phyloP scores from a whole-genome alignment of 2,888 invertebrate species.

The Crossocerus cetratus region DNA sequence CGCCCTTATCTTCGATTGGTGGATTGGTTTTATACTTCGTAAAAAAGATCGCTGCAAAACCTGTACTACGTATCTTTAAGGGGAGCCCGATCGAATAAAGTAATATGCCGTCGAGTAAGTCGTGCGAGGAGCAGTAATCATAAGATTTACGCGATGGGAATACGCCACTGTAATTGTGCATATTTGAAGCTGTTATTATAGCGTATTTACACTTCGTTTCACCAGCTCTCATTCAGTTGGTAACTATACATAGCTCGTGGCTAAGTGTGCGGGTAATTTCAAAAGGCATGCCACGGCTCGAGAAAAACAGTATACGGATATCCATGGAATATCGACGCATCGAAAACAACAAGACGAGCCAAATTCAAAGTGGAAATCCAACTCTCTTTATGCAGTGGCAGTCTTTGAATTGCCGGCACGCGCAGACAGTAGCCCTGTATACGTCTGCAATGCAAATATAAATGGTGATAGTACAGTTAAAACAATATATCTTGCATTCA shows the following conservation, averaged over 20 bases:
- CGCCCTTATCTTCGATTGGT: neutral
- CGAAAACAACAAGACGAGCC: too few relatives aligned
- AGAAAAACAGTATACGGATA: too few relatives aligned
- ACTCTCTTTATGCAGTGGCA: too few relatives aligned
- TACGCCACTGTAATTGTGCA: slow-evolving; percentile 42
- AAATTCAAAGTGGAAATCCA: too few relatives aligned
- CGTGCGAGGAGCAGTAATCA: slow-evolving; percentile 43
- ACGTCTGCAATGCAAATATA: slow-evolving; percentile 30
- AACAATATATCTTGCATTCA: slow-evolving; percentile 29
- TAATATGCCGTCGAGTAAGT: slow-evolving; percentile 27
- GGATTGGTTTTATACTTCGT: slow-evolving; percentile 8
- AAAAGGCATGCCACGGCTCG: too few relatives aligned
- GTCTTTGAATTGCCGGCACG: too few relatives aligned
- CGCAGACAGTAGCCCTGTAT: neutral
- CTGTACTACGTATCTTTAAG: slow-evolving; percentile 10
- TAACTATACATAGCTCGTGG: too few relatives aligned
- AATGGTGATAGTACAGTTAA: slow-evolving; percentile 23
- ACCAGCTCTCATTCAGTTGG: slow-evolving; percentile 8
- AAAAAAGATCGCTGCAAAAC: slow-evolving; percentile 35
- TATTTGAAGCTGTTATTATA: slow-evolving; percentile 35
- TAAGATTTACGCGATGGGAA: slow-evolving; percentile 41
- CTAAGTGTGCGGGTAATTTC: too few relatives aligned
- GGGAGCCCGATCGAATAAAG: neutral
- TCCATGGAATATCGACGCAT: too few relatives aligned
- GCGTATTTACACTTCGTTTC: slow-evolving; percentile 49